These are phyloP conservation scores for Corvus hawaiiensis DNA, from an alignment of 2,113 vertebrate species.

Conservation along the genomic window DNA sequence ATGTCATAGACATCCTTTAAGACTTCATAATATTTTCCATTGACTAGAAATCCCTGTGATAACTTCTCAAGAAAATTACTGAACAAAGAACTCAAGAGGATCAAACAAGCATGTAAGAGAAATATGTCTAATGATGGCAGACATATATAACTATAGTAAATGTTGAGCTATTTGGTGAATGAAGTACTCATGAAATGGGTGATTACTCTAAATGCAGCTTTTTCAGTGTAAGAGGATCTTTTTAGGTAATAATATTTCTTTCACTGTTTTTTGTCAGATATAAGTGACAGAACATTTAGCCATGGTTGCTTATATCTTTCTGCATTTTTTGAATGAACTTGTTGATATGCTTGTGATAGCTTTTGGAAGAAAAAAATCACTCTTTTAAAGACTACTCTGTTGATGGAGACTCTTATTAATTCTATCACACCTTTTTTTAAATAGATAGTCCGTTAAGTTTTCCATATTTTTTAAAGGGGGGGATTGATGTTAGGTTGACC, in stretches of 20 bases:
- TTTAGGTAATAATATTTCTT: neutral
- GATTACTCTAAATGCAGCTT: neutral
- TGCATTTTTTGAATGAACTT: neutral
- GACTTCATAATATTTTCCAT: neutral
- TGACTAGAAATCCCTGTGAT: neutral
- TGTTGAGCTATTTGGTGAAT: neutral
- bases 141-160: neutral
- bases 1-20: neutral
- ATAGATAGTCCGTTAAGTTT: neutral
- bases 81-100: neutral
- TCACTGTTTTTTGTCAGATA: neutral
- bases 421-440: neutral
- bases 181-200: neutral
- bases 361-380: neutral
- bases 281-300: neutral
- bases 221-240: neutral
- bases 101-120: neutral
- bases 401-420: neutral
- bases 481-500: neutral
- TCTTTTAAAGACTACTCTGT: neutral
- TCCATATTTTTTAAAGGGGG: accelerated
- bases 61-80: neutral
- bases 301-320: neutral
- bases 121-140: neutral
- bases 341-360: neutral